These are phyloP conservation scores for Antennarius maculatus DNA, from an alignment of 2,797 vertebrate genomes.

Conservation along the genomic window DNA sequence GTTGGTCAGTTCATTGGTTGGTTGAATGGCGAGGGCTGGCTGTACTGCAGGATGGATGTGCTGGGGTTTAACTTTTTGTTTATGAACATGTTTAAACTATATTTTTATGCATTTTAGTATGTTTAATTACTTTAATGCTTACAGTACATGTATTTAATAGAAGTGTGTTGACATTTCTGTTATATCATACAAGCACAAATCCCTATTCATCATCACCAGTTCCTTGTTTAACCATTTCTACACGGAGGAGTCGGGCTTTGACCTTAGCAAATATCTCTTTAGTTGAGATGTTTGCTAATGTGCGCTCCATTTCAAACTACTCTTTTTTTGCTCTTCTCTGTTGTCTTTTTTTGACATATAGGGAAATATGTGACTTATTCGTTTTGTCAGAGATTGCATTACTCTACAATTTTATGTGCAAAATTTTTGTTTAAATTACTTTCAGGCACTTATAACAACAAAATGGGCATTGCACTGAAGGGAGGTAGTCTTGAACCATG, in stretches of 20 bases:
- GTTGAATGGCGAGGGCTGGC: neutral
- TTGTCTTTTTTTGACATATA: conserved; percentile 25
- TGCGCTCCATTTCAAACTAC: conserved; percentile 41
- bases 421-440: conserved; percentile 13
- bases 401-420: conserved; percentile 43
- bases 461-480: neutral
- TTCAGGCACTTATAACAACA: conserved; percentile 8
- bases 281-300: conserved; percentile 21
- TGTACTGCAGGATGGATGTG: neutral
- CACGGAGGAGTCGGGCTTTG: neutral
- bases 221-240: neutral
- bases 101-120: neutral
- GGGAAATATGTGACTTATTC: conserved; percentile 39
- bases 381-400: conserved; percentile 72
- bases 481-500: conserved; percentile 1
- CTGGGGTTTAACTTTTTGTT: neutral
- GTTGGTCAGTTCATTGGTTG: neutral
- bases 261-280: neutral
- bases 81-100: neutral
- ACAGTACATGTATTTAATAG: neutral
- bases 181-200: neutral
- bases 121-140: neutral
- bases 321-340: conserved; percentile 22
- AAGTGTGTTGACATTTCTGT: neutral
- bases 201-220: too few relatives aligned